A percentile compares a stretch with the other conserved stretches of the same genome.
These are phyloP conservation scores for Corythornis vintsioides DNA, from an alignment of 2,113 vertebrate species.

Conservation along the genomic window DNA sequence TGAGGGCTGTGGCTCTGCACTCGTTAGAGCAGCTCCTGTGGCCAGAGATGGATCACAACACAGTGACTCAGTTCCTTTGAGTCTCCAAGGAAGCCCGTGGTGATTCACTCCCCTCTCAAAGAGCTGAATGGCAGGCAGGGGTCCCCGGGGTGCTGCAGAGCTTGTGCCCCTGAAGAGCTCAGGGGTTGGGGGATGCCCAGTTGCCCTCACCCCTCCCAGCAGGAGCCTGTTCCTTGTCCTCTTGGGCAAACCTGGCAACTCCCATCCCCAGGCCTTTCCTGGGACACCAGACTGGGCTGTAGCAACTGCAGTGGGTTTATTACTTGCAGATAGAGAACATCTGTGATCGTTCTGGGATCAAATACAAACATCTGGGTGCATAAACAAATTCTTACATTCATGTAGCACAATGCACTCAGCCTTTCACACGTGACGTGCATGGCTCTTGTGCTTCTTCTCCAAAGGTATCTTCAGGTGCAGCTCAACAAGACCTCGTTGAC, in stretches of 20 bases:
- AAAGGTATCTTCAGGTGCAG: not conserved
- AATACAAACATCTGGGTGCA: not conserved
- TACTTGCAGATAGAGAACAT: fast-evolving
- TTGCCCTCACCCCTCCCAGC: not conserved
- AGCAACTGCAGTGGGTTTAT: not conserved
- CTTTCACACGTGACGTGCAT: fast-evolving
- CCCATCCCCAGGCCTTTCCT: not conserved
- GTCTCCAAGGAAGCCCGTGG: not conserved
- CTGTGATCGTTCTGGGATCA: not conserved
- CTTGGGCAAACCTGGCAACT: fast-evolving
- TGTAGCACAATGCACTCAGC: fast-evolving
- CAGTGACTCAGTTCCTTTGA: not conserved
- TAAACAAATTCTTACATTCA: not conserved
- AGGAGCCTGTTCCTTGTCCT: not conserved
- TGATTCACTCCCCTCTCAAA: not conserved
- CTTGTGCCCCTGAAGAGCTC: too few species aligned
- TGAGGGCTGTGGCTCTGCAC: not conserved
- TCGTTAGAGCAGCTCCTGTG: not conserved
- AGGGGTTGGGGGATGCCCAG: not conserved
- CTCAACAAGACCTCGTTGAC: not conserved
- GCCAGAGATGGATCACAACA: not conserved
- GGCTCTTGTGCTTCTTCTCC: not conserved
- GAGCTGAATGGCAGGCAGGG: not conserved
- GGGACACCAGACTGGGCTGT: fast-evolving
- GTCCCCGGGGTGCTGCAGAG: fast-evolving